Base-by-base conservation (phyloP, 1,140 invertebrate species). In the Sarcophaga bullata region DNA sequence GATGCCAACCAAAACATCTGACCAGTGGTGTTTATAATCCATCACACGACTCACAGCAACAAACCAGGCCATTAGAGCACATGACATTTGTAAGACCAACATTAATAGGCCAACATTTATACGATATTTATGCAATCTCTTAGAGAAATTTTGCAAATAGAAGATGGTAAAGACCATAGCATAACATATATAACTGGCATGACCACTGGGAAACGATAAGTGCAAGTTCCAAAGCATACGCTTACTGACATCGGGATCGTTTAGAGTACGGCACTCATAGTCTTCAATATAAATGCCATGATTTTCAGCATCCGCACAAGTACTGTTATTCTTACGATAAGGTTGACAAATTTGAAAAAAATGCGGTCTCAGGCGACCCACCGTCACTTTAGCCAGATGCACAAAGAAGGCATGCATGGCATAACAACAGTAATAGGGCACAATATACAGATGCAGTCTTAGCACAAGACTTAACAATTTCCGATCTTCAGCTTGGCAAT, bases 21-120 rank as follows among this genome's bases (percentile, higher is more conserved):
- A 88, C 88, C 97, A 98, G 88, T 99, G 98, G 91, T 99, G 98
- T 91, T 98, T 98, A 91, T 98, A 97, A 92, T 99, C 96, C n/a
- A 96, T 96, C 54, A 99, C 93, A 73, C 98, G 92, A 9, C 96
- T 95, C 91, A 97, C 93, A 25, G 94, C 95, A 3, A 95, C 96
- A 88, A 93, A 95, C 92, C 94, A 94, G 37, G 96, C 94, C 7
- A 85, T 17, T 9, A 73, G 62, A 15, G 85, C 49, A 54, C 85
- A 87, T n/a, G n/a, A 47, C 58, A 68, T 17, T 81, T 54, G 68
- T 4, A 72, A 7, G 5, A 37, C 5, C n/a, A 95, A 93, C 88
- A 96, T 96, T 3, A 96, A 87, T 5, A 48, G 73, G 49, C 73
- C 47, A 76, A 17, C 6, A 19, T 73, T 17, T 9, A 6, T 17